A percentile compares a stretch with the other conserved stretches of the same genome.
Conservation (phyloP, 2,797 vertebrate genomes). For the Crocodylus rhombifer region DNA sequence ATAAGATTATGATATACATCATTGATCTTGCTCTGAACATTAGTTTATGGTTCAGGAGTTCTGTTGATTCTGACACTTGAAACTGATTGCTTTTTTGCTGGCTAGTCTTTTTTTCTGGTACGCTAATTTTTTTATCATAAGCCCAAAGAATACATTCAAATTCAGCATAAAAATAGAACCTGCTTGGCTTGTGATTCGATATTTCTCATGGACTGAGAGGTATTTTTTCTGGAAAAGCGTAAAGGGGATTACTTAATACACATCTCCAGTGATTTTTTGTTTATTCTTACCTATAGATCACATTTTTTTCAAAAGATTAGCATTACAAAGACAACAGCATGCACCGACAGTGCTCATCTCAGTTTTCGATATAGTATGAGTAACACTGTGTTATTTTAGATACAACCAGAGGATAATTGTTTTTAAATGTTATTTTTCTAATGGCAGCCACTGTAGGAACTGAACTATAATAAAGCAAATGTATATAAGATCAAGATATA, state of each 20-base stretch:
- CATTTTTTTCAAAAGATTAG: background rate
- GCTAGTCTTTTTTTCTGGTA: background rate
- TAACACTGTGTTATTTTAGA: background rate
- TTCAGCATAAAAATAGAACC: background rate
- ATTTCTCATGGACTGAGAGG: background rate
- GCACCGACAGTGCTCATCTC: background rate
- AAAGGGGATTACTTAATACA: background rate
- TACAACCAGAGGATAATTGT: background rate
- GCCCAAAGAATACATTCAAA: background rate
- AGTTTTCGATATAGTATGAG: background rate
- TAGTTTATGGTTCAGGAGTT: background rate
- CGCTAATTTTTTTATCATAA: background rate
- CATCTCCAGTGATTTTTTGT: background rate
- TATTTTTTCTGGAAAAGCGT: constrained; percentile 6
- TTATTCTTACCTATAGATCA: background rate
- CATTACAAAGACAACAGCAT: background rate
- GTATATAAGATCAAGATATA: background rate
- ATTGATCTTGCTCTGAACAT: background rate
- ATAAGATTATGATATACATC: background rate
- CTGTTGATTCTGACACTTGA: background rate
- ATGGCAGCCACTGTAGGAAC: background rate
- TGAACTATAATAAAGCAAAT: constrained; percentile 1
- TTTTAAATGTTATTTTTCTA: background rate
- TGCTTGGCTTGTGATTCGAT: background rate
- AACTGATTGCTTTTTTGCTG: background rate